Evolutionary conservation across 2,888 invertebrate species (phyloP).

Genomic region (Oscheius myriophilus): DNA sequence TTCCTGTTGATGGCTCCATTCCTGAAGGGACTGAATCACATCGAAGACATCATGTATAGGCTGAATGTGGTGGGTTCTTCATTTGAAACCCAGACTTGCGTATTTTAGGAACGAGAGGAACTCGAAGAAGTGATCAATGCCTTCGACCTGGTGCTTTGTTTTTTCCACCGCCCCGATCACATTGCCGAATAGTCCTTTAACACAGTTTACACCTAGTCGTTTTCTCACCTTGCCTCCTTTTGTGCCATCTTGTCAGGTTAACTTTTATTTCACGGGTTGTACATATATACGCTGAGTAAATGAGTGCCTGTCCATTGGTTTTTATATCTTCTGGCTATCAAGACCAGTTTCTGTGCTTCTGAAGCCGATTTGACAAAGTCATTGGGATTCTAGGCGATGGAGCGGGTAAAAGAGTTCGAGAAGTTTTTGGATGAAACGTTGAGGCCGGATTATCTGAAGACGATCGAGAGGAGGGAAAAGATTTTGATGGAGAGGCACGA

Average conservation of each 20-base stretch:
- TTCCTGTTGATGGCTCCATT: conserved; percentile 46
- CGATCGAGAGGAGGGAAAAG: conserved; percentile 26
- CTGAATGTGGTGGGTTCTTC: conserved; percentile 33
- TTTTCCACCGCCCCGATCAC: conserved; percentile 48
- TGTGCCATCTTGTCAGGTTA: not conserved
- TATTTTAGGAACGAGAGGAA: conserved; percentile 34
- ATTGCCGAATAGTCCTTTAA: conserved; percentile 26
- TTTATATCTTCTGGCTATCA: too few species aligned
- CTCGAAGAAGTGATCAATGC: conserved; percentile 40
- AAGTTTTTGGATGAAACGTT: conserved; percentile 27
- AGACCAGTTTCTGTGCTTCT: too few species aligned
- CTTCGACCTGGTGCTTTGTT: conserved; percentile 49
- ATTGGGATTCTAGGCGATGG: not conserved
- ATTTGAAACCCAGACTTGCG: not conserved
- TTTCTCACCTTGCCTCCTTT: not conserved
- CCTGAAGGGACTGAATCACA: conserved; percentile 58
- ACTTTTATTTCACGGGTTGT: not conserved
- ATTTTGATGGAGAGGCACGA: conserved; percentile 34
- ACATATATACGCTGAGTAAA: not conserved
- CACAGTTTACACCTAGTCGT: not conserved
- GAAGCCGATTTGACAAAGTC: too few species aligned
- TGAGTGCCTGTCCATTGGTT: too few species aligned
- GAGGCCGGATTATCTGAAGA: conserved; percentile 30
- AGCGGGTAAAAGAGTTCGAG: conserved; percentile 25
- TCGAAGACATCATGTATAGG: conserved; percentile 62